Percentiles rank a stretch among this genome's conserved stretches.
These are phyloP conservation scores for Diplosoma virens DNA, from an alignment of 23 tunicate species.

Conservation along the genomic window DNA sequence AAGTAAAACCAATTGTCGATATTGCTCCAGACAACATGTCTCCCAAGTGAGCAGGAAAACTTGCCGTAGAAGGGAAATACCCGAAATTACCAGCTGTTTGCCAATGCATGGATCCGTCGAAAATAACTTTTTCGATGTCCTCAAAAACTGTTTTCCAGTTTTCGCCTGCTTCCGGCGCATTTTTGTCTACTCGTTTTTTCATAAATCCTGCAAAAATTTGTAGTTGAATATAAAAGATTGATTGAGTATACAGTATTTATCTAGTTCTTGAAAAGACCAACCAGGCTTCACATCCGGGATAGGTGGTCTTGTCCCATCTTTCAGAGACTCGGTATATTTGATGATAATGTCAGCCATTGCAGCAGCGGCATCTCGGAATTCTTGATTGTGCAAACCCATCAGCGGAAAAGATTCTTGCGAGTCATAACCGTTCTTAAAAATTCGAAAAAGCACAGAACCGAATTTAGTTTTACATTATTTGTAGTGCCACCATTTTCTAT, in stretches of 20 bases:
- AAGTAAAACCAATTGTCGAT: conserved; percentile 60
- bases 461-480: neutral
- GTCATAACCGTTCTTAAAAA: too few species aligned
- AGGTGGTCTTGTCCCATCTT: neutral
- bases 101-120: conserved; percentile 82
- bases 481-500: too few species aligned
- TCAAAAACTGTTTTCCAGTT: conserved; percentile 49
- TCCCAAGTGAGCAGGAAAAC: conserved; percentile 72
- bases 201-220: conserved; percentile 58
- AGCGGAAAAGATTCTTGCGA: neutral
- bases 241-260: neutral
- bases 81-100: conserved; percentile 62
- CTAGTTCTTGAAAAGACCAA: neutral
- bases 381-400: neutral
- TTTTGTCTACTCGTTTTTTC: conserved; percentile 37
- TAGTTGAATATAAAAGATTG: neutral
- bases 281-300: conserved; percentile 25
- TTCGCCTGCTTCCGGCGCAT: conserved; percentile 55
- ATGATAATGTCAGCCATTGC: conserved; percentile 1
- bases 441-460: neutral
- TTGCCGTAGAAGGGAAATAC: conserved; percentile 51
- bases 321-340: conserved; percentile 2
- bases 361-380: conserved; percentile 28
- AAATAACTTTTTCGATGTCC: conserved; percentile 65
- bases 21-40: conserved; percentile 53